Base-by-base conservation (phyloP, 2,113 vertebrate genomes). In the Anolis sagrei region DNA sequence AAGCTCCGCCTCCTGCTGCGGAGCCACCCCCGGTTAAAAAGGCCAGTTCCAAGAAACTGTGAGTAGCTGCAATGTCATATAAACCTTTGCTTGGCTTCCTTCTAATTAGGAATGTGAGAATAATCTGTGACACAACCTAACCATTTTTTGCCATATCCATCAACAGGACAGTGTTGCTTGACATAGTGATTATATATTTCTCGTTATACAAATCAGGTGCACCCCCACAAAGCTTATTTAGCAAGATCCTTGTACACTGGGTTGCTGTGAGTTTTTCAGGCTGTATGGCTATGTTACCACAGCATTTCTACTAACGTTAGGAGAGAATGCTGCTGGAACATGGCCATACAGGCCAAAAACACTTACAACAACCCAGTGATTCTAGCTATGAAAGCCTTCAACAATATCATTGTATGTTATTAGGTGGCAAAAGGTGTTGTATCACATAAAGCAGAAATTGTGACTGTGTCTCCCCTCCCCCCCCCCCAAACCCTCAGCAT, bases 31-130 rank as follows among this genome's bases (percentile, higher is more conserved):
- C 39, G 27, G 29, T 66, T 48, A 84, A 84, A 84, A 84, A 84
- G 73, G 58, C n/a, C 61, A 84, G 82, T 76, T 84, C 61, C 49
- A 84, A 84, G n/a, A 76, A 66, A 76, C 39, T 84, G 73, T 84
- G 29, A 84, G 82, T 84, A 51, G 23, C 39, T 49, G n/a, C 21
- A 66, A 21, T 16, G 18, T 64, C 39, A 82, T 27, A 11, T 21
- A 73, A 58, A 2, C 32, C 21, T 74, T 62, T 48, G 29, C 74
- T 64, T 54, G 9, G 27, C 74, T 32, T n/a, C 58, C 39, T 75
- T 62, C 27, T 18, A 44, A 2, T 29, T 51, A 48, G 18, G 29
- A 21, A 64, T 39, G 62, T 16, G 77, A 32, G 14, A 14, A 18
- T 34, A 54, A 32, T 77, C 16, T 32, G 29, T 51, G 75, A 61